Conservation (phyloP, 2,888 invertebrate genomes). For the Idaea biselata region DNA sequence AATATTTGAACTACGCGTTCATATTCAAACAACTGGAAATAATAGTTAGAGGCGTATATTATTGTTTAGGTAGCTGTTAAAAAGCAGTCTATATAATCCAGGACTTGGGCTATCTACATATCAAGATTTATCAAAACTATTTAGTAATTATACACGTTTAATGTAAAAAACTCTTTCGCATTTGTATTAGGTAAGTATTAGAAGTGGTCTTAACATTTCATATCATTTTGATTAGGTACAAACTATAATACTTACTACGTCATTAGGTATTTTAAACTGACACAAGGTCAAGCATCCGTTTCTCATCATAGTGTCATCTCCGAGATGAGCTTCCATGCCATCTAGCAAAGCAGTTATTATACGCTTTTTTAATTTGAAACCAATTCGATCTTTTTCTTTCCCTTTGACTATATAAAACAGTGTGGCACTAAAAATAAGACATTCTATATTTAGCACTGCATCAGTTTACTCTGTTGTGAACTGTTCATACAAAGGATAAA, state of each 20-base stretch:
- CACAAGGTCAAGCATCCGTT: conserved; percentile 97
- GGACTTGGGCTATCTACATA: too few relatives aligned
- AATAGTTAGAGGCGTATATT: conserved; percentile 1
- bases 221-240: background rate
- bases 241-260: conserved; percentile 86
- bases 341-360: conserved; percentile 91
- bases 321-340: conserved; percentile 92
- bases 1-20: conserved; percentile 91
- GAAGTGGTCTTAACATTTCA: background rate
- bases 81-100: too few relatives aligned
- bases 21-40: conserved; percentile 91
- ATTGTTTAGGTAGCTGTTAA: background rate
- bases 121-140: too few relatives aligned
- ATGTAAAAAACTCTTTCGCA: too few relatives aligned
- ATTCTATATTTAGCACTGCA: background rate
- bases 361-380: conserved; percentile 86
- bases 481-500: background rate
- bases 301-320: conserved; percentile 96
- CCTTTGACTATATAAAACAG: conserved; percentile 97
- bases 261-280: conserved; percentile 96
- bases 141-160: too few relatives aligned
- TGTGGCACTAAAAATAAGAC: conserved; percentile 85
- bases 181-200: background rate
- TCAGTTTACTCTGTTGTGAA: background rate
- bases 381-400: conserved; percentile 87